Conservation (phyloP, 92 coral and sea anemone genomes). For the Umimayanthus chanpuru region DNA sequence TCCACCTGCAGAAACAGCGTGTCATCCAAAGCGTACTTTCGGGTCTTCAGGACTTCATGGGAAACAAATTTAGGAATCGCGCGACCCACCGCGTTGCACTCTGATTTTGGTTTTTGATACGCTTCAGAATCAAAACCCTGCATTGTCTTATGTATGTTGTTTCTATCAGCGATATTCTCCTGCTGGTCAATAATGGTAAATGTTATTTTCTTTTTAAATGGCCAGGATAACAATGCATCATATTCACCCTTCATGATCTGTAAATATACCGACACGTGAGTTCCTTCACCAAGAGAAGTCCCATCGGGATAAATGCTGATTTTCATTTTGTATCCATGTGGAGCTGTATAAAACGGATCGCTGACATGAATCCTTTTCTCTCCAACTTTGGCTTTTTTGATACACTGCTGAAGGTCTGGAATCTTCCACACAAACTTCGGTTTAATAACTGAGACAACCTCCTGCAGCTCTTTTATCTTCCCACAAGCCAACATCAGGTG, state of each 20-base stretch:
- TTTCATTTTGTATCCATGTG: conserved; percentile 55
- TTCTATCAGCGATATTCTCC: conserved; percentile 33
- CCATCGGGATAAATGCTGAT: conserved; percentile 50
- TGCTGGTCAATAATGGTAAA: conserved; percentile 65
- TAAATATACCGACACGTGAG: conserved; percentile 36
- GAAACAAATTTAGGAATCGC: conserved; percentile 44
- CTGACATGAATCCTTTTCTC: conserved; percentile 25
- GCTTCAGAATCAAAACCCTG: not conserved
- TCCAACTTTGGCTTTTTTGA: conserved; percentile 37
- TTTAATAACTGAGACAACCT: not conserved
- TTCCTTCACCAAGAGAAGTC: conserved; percentile 30
- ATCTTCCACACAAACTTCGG: conserved; percentile 63
- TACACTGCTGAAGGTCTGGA: conserved; percentile 17
- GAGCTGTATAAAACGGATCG: conserved; percentile 53
- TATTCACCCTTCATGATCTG: conserved; percentile 24
- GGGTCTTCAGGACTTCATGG: conserved; percentile 40
- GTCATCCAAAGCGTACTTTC: conserved; percentile 6
- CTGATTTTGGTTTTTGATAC: conserved; percentile 44
- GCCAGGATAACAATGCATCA: too few relatives aligned
- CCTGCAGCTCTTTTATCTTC: conserved; percentile 17
- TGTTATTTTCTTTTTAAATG: conserved; percentile 42
- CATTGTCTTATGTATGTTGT: conserved; percentile 14
- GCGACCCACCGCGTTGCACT: conserved; percentile 36
- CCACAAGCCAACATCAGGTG: not conserved
- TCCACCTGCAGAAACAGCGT: conserved; percentile 49